Conservation (phyloP, 2,113 vertebrate species). For the Bubalus kerabau region DNA sequence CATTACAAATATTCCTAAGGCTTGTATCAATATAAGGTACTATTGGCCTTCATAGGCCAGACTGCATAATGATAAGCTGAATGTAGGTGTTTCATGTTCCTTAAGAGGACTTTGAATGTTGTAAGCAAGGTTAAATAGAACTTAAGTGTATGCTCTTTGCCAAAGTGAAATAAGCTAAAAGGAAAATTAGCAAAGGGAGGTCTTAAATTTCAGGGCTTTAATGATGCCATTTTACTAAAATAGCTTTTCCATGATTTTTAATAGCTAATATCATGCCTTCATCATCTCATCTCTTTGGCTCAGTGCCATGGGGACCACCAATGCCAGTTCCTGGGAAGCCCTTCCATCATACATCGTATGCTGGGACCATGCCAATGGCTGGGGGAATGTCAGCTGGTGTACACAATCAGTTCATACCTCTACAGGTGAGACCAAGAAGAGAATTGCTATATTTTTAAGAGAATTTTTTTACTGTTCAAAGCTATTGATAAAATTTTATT, state of each 20-base stretch:
- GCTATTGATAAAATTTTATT: background rate
- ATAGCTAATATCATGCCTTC: conserved; percentile 85
- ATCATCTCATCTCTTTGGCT: conserved; percentile 83
- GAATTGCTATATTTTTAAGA: background rate
- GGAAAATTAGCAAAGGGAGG: background rate
- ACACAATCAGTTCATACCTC: conserved; percentile 96
- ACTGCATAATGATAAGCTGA: background rate
- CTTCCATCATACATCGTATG: conserved; percentile 87
- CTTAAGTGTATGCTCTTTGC: background rate
- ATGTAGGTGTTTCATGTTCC: background rate
- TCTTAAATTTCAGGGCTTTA: background rate
- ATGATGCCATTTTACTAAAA: background rate
- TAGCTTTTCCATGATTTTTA: conserved; percentile 45
- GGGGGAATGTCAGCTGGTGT: conserved; percentile 82
- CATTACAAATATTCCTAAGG: conserved; percentile 9
- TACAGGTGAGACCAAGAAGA: conserved; percentile 85
- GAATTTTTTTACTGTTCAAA: background rate
- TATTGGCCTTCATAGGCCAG: background rate
- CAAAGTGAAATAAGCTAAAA: background rate
- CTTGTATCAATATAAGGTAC: background rate
- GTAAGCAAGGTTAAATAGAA: background rate
- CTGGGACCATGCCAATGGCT: conserved; percentile 78
- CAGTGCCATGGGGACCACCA: conserved; percentile 86
- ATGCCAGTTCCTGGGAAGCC: conserved; percentile 81
- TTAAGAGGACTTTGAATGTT: background rate